phyloP scores from a whole-genome alignment of 2,888 invertebrate species.

The Atrina japonica region DNA sequence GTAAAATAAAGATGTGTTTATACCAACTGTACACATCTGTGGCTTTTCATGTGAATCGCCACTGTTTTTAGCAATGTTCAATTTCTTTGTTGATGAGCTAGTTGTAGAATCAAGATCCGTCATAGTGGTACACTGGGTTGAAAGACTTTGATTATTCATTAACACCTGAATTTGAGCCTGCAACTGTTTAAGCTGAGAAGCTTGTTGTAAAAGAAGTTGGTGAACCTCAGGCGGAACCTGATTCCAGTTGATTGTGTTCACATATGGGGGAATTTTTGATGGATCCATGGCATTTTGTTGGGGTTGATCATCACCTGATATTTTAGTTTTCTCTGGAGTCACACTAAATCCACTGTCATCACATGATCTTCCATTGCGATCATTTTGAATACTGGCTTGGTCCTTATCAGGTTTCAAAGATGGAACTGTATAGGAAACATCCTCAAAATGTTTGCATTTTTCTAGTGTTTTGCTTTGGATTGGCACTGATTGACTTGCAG shows the following conservation, averaged over 20 bases:
- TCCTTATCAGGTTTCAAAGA: no score
- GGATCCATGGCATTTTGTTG: conserved; percentile 31
- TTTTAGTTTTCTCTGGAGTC: conserved; percentile 64
- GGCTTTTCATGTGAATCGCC: conserved; percentile 18
- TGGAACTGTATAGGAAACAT: no score
- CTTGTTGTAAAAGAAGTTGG: conserved; percentile 73
- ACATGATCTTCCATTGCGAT: conserved; percentile 67
- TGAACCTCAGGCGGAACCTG: conserved; percentile 74
- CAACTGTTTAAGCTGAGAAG: conserved; percentile 73
- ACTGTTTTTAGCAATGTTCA: not conserved
- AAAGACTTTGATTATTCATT: conserved; percentile 57
- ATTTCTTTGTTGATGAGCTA: not conserved
- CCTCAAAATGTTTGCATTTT: no score
- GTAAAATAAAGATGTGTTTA: conserved; percentile 63
- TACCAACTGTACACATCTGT: conserved; percentile 60
- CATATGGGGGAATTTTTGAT: conserved; percentile 3
- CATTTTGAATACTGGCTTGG: conserved; percentile 40
- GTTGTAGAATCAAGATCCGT: conserved; percentile 36
- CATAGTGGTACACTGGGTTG: conserved; percentile 41
- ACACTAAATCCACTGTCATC: conserved; percentile 75
- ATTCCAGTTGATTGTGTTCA: conserved; percentile 61
- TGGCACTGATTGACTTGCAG: no score
- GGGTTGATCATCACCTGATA: conserved; percentile 6
- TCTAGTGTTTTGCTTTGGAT: no score
- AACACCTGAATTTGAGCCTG: conserved; percentile 76